Evolutionary conservation across 1,140 invertebrate genomes (phyloP).

Genomic region (Drosophila varians): DNA sequence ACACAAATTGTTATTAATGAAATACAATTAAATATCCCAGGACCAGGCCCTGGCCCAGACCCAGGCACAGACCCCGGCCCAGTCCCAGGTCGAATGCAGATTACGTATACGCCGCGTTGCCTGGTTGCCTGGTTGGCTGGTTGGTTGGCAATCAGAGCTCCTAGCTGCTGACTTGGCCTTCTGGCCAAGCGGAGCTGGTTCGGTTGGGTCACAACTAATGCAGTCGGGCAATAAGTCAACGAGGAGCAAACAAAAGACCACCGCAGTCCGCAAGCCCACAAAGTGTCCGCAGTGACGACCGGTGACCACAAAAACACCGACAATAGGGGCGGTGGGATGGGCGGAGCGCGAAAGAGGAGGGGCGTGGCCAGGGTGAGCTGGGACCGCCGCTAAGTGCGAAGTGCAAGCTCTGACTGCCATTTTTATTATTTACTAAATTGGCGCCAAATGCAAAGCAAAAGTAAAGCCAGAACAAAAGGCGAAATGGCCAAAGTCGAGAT

Average conservation of each 20-base stretch:
- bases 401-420: constrained; percentile 70
- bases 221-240: constrained; percentile 71
- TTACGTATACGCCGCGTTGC: constrained; percentile 69
- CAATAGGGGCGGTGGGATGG: constrained; percentile 1
- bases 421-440: constrained; percentile 80
- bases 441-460: constrained; percentile 77
- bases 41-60: not conserved
- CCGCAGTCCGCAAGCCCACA: constrained; percentile 62
- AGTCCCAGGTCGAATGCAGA: constrained; percentile 53
- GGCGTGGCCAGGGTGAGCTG: constrained; percentile 18
- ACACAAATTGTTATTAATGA: constrained; percentile 81
- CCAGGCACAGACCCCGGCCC: not conserved
- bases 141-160: constrained; percentile 49
- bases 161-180: constrained; percentile 6
- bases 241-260: constrained; percentile 66
- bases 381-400: constrained; percentile 63
- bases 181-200: not conserved
- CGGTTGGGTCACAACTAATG: constrained; percentile 61
- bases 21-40: constrained; percentile 77
- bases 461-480: constrained; percentile 43
- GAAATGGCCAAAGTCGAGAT: not conserved
- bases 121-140: not conserved
- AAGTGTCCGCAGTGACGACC: constrained; percentile 66
- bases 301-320: constrained; percentile 51
- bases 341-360: not conserved